Evolutionary conservation across 2,113 vertebrate species (phyloP).

Genomic region (Sorex araneus): DNA sequence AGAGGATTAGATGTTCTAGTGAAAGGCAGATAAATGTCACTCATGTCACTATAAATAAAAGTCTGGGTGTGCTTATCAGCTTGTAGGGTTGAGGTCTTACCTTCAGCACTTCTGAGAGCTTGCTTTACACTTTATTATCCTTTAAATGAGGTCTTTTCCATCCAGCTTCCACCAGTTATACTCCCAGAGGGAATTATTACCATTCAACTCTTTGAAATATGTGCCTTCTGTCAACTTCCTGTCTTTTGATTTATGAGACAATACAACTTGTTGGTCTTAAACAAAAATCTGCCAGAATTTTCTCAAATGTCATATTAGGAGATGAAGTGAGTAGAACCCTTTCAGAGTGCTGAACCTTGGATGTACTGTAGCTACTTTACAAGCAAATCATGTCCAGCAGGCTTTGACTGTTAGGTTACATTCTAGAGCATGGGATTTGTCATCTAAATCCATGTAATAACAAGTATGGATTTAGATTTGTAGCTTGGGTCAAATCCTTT

Average conservation of each 20-base stretch:
- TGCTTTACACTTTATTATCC: constrained; percentile 80
- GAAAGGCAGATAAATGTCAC: constrained; percentile 84
- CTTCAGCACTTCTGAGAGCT: constrained; percentile 74
- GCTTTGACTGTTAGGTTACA: constrained; percentile 13
- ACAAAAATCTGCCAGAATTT: constrained; percentile 73
- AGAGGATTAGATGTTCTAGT: constrained; percentile 81
- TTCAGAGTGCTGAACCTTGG: background rate
- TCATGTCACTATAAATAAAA: constrained; percentile 83
- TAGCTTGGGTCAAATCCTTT: constrained; percentile 50
- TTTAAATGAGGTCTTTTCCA: constrained; percentile 71
- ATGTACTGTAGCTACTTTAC: constrained; percentile 33
- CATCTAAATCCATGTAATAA: constrained; percentile 63
- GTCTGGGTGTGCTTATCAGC: constrained; percentile 80
- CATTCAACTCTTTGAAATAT: constrained; percentile 67
- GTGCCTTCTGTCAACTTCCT: constrained; percentile 73
- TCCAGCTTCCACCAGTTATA: constrained; percentile 63
- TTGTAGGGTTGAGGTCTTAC: constrained; percentile 81
- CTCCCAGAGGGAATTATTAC: constrained; percentile 70
- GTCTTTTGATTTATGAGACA: constrained; percentile 74
- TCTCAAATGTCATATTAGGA: constrained; percentile 66
- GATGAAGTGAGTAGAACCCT: background rate
- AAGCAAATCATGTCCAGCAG: constrained; percentile 8
- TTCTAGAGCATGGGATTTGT: constrained; percentile 71
- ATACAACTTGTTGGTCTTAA: constrained; percentile 66
- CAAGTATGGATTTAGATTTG: constrained; percentile 42